phyloP scores from a whole-genome alignment of 2,797 vertebrate genomes.

The Pangasius krempfi region DNA sequence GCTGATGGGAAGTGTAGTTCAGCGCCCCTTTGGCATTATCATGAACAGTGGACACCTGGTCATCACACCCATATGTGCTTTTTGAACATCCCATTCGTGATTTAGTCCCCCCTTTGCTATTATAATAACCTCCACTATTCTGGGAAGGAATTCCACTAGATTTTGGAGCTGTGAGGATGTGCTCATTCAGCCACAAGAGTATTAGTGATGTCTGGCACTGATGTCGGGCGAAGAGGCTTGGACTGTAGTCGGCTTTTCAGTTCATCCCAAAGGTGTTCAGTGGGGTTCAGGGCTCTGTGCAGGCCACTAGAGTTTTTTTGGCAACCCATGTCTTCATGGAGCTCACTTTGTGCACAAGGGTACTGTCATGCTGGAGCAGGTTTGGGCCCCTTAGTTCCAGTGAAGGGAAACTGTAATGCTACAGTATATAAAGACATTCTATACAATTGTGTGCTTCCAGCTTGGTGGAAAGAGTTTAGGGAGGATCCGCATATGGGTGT shows the following conservation, averaged over 20 bases:
- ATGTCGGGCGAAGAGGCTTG: not conserved
- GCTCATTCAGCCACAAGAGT: not conserved
- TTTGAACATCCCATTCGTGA: not conserved
- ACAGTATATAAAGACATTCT: not conserved
- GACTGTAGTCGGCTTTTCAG: not conserved
- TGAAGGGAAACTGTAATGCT: not conserved
- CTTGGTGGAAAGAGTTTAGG: not conserved
- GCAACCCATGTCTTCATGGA: not conserved
- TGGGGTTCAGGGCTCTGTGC: not conserved
- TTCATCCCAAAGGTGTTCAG: conserved; percentile 8
- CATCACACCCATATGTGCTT: not conserved
- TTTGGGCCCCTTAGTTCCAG: not conserved
- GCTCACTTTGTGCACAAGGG: not conserved
- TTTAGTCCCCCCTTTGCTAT: not conserved
- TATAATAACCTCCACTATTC: not conserved
- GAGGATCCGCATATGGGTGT: too few species aligned
- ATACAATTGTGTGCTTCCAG: not conserved
- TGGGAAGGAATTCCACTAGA: not conserved
- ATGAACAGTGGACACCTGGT: not conserved
- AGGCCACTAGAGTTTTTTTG: not conserved
- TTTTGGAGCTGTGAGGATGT: not conserved
- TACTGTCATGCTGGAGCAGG: not conserved
- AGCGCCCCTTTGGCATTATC: too few species aligned
- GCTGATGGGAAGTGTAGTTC: too few species aligned
- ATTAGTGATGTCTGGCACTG: not conserved